Percentiles rank a stretch among this genome's conserved stretches.
phyloP scores from a whole-genome alignment of 2,113 vertebrate species.

The Arvicanthis niloticus region DNA sequence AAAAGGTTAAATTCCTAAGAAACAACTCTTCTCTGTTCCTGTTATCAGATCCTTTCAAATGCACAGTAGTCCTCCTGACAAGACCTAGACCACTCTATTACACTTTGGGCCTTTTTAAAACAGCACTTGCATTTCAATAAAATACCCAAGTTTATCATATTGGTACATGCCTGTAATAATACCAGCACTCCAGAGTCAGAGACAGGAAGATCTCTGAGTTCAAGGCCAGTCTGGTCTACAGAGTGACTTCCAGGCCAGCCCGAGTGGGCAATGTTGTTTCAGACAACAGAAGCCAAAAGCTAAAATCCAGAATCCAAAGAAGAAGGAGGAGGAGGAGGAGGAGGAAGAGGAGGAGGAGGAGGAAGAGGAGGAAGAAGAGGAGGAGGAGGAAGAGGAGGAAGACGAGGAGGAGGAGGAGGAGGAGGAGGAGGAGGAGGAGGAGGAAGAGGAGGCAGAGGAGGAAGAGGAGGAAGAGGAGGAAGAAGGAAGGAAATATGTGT shows the following conservation, averaged over 20 bases:
- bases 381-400: too few species aligned
- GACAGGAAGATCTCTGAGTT: background rate
- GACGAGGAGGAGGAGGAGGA: background rate
- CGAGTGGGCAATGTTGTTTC: background rate
- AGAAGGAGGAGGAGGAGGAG: background rate
- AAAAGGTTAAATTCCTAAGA: background rate
- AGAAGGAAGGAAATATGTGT: background rate
- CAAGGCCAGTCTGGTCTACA: background rate
- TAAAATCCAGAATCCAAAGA: background rate
- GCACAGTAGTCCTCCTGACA: background rate
- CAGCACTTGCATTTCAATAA: conserved; percentile 38
- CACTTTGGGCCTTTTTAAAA: background rate
- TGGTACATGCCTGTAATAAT: background rate
- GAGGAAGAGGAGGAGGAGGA: too few species aligned
- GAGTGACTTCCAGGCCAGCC: background rate
- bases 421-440: background rate
- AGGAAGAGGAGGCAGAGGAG: too few species aligned
- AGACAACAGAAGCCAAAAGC: background rate
- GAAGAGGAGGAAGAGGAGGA: too few species aligned
- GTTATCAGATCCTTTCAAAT: background rate
- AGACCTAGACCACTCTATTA: background rate
- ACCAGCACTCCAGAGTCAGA: background rate
- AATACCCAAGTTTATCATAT: background rate
- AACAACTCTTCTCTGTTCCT: background rate
- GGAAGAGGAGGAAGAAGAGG: too few species aligned